Percentiles rank a stretch among this genome's conserved stretches.
Evolutionary conservation across 1,140 invertebrate genomes (phyloP).

Genomic region (Drosophila ironensis): DNA sequence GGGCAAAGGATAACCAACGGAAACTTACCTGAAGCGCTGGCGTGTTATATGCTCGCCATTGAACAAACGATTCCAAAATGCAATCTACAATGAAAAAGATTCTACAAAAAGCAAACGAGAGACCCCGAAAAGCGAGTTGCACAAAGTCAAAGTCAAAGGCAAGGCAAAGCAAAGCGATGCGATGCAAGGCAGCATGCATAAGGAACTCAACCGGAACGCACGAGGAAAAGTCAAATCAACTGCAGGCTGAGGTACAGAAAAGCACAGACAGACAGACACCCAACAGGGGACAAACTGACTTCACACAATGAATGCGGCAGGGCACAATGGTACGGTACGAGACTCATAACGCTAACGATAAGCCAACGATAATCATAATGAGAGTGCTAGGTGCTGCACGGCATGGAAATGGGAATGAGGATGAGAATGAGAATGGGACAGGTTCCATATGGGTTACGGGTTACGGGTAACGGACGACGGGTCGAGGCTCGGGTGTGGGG

Average conservation of each 20-base stretch:
- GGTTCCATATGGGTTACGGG: not conserved
- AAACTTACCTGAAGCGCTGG: constrained; percentile 72
- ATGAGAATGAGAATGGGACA: not conserved
- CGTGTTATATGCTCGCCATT: constrained; percentile 76
- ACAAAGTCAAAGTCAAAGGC: constrained; percentile 11
- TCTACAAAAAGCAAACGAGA: constrained; percentile 29
- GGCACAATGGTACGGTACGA: constrained; percentile 18
- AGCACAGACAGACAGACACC: not conserved
- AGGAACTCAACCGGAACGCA: constrained; percentile 24
- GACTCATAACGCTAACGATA: constrained; percentile 25
- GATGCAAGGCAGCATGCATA: constrained; percentile 46
- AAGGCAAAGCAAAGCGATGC: not conserved
- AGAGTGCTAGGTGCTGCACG: constrained; percentile 51
- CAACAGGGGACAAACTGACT: not conserved
- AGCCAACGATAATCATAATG: constrained; percentile 74
- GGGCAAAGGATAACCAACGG: not conserved
- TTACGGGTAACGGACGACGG: not conserved
- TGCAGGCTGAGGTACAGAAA: constrained; percentile 39
- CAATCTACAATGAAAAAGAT: constrained; percentile 73
- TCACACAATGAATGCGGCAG: constrained; percentile 8
- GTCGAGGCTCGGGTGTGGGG: constrained; percentile 1
- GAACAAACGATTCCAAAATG: constrained; percentile 80
- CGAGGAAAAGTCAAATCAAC: constrained; percentile 64
- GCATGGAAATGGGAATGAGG: not conserved
- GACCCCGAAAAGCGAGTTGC: constrained; percentile 1